A percentile compares a stretch with the other conserved stretches of the same genome.
Conservation (phyloP, 2,888 invertebrate genomes). For the Trachelus tabidus region DNA sequence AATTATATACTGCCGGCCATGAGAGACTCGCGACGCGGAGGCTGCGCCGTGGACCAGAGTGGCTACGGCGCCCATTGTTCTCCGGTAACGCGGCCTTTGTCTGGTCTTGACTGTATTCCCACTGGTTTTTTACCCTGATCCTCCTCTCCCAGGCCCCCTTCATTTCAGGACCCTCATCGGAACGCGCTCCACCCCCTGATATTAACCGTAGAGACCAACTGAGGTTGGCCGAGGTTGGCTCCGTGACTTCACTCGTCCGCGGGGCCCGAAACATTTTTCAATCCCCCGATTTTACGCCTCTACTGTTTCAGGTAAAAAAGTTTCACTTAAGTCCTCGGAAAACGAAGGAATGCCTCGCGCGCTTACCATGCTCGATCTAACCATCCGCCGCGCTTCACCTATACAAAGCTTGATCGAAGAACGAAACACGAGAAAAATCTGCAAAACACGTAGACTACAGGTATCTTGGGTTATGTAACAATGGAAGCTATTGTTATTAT, state of each 20-base stretch:
- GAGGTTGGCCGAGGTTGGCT: constrained; percentile 4
- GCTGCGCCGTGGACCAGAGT: constrained; percentile 7
- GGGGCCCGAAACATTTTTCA: constrained; percentile 11
- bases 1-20: constrained; percentile 28
- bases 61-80: constrained; percentile 33
- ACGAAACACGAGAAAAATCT: background rate
- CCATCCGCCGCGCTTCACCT: background rate
- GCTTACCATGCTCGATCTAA: background rate
- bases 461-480: background rate
- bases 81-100: constrained; percentile 36
- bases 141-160: constrained; percentile 12
- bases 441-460: background rate
- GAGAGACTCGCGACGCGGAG: constrained; percentile 21
- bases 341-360: constrained; percentile 1
- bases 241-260: constrained; percentile 13
- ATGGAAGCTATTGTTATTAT: background rate
- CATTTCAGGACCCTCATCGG: constrained; percentile 11
- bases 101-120: constrained; percentile 36
- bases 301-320: constrained; percentile 8
- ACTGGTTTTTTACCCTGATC: constrained; percentile 29
- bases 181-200: constrained; percentile 30
- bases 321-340: constrained; percentile 1
- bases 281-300: constrained; percentile 25
- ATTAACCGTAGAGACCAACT: constrained; percentile 20
- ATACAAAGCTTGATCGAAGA: background rate